Base-by-base conservation (phyloP, 2,797 vertebrate genomes). In the Orestias chungarensis region DNA sequence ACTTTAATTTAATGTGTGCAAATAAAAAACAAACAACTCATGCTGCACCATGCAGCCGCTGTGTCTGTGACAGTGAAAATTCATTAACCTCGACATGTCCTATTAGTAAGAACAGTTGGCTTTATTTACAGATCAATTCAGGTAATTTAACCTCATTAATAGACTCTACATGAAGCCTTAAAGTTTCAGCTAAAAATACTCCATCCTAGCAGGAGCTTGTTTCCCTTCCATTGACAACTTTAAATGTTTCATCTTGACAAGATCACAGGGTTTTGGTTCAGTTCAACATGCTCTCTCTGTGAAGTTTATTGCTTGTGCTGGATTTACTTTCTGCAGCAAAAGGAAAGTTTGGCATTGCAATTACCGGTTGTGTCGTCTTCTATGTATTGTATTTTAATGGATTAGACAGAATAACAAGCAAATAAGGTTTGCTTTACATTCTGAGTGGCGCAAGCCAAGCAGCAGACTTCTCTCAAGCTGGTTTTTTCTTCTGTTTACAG, bases 241-340 rank as follows among this genome's bases (percentile, higher is more conserved):
- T 55, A 73, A 78, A 80, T 67, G 25, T 52, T 68, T 81, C 12
- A 64, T 65, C 49, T 35, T 74, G 71, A 68, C 4, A 61, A 69
- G 66, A 73, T 82, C 66, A 74, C 10, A 7, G 43, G 50, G 0
- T 54, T 27, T 38, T n/a, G 27, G 33, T 72, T 71, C 80, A 65
- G 62, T 27, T 68, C 47, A 55, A 40, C 1, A 0, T 25, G 64
- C 25, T 52, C 23, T 42, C 33, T 83, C 72, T 77, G 33, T 79
- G 38, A 86, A 82, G 49, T 77, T 62, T 15, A 17, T 0, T 46
- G 33, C 55, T 74, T 66, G 40, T 61, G 68, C 15, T 1, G 40
- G 59, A 77, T 75, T 76, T 86, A 61, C 76, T 76, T 68, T 77
- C 31, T 33, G 42, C 64, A 54, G 76, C 69, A 35, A 76, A 82